Percentiles rank a stretch among this genome's conserved stretches.
Conservation (phyloP, 2,888 invertebrate species). For the Seladonia tumulorum region DNA sequence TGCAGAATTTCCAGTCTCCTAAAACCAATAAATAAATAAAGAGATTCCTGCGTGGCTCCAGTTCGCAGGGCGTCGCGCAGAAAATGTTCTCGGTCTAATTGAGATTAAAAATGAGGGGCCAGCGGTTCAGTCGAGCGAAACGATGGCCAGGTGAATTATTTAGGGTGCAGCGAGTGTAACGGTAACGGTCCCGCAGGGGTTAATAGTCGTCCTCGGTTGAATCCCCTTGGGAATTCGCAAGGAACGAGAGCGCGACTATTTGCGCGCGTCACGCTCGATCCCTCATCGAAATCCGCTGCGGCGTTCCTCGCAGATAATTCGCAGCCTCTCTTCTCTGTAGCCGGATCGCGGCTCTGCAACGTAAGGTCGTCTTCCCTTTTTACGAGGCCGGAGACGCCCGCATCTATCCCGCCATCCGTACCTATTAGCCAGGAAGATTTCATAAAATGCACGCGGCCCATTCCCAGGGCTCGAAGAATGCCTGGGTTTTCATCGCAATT, state of each 20-base stretch:
- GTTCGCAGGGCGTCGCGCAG: not conserved
- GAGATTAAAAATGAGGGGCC: not conserved
- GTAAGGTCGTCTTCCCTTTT: slow-evolving; percentile 45
- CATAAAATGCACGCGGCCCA: slow-evolving; percentile 52
- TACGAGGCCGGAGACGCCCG: slow-evolving; percentile 53
- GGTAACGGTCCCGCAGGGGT: not conserved
- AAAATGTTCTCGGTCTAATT: not conserved
- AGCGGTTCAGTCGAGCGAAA: not conserved
- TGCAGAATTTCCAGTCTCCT: not conserved
- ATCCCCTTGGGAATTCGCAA: not conserved
- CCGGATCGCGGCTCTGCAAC: slow-evolving; percentile 1
- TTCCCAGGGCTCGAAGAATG: slow-evolving; percentile 32
- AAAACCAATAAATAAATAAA: not conserved
- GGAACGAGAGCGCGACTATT: not conserved
- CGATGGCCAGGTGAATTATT: not conserved
- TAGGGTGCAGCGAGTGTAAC: not conserved
- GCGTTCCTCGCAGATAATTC: slow-evolving; percentile 44
- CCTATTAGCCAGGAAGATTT: slow-evolving; percentile 59
- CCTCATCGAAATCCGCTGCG: slow-evolving; percentile 27
- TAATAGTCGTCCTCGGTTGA: not conserved
- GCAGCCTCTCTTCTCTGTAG: slow-evolving; percentile 10
- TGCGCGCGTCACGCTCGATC: slow-evolving; percentile 43
- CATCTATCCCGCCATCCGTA: slow-evolving; percentile 49
- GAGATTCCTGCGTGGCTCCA: not conserved
- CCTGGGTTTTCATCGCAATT: slow-evolving; percentile 37